These are phyloP conservation scores for Plectrocnemia conspersa DNA, from an alignment of 1,140 invertebrate species.

Conservation along the genomic window DNA sequence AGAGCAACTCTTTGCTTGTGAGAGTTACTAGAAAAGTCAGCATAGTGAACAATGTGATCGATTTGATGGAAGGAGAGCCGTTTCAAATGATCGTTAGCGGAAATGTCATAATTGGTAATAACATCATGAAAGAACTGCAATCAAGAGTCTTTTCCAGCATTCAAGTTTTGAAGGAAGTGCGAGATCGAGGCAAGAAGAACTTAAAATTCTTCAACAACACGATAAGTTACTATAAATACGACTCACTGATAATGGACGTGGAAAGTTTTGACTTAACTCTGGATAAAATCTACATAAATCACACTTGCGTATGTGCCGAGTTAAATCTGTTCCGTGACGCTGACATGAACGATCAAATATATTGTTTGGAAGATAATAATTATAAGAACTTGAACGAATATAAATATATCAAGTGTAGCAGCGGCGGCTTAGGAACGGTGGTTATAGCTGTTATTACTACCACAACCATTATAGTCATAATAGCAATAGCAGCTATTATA, in stretches of 20 bases:
- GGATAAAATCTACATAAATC: conserved; percentile 56
- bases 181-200: conserved; percentile 43
- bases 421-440: too few species aligned
- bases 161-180: conserved; percentile 49
- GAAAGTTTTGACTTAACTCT: conserved; percentile 53
- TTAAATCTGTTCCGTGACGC: too few species aligned
- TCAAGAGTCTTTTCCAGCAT: conserved; percentile 60
- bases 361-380: background rate
- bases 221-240: conserved; percentile 51
- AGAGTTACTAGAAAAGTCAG: conserved; percentile 54
- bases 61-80: conserved; percentile 58
- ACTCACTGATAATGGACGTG: conserved; percentile 57
- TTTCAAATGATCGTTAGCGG: conserved; percentile 60
- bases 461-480: background rate
- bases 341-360: too few species aligned
- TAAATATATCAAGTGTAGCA: background rate
- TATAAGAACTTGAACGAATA: background rate
- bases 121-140: conserved; percentile 54
- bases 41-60: conserved; percentile 59
- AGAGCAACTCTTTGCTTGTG: conserved; percentile 61
- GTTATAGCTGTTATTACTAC: too few species aligned
- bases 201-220: conserved; percentile 64
- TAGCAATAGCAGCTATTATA: conserved; percentile 39
- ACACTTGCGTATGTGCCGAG: conserved; percentile 54
- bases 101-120: conserved; percentile 61